Evolutionary conservation across 1,140 invertebrate genomes (phyloP).

Genomic region (Bombus confusus): DNA sequence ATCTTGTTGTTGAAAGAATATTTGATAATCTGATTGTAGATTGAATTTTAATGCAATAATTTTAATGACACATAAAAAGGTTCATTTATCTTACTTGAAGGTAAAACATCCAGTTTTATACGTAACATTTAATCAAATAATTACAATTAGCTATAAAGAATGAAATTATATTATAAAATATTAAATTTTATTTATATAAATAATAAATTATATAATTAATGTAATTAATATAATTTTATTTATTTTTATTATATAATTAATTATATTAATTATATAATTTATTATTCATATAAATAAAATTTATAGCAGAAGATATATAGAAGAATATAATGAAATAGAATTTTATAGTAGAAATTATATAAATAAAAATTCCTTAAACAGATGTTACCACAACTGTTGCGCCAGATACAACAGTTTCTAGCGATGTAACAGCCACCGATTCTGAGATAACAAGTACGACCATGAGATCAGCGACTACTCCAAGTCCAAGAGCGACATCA

Average conservation of each 20-base stretch:
- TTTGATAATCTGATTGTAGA: not conserved
- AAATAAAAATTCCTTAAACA: not conserved
- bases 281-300: too few species aligned
- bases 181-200: too few species aligned
- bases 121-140: not conserved
- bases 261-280: too few species aligned
- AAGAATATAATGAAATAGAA: too few species aligned
- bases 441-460: not conserved
- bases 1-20: not conserved
- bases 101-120: too few species aligned
- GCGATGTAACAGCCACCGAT: not conserved
- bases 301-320: too few species aligned
- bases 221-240: too few species aligned
- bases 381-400: slow-evolving; percentile 24
- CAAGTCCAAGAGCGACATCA: slow-evolving; percentile 5
- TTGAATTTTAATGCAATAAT: not conserved
- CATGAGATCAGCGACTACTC: not conserved
- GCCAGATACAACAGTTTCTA: slow-evolving; percentile 18
- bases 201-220: too few species aligned
- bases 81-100: not conserved
- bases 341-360: too few species aligned
- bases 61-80: not conserved
- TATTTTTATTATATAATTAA: too few species aligned
- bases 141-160: not conserved
- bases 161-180: too few species aligned